These are phyloP conservation scores for Zonotrichia leucophrys DNA, from an alignment of 2,113 vertebrate species.

Conservation along the genomic window DNA sequence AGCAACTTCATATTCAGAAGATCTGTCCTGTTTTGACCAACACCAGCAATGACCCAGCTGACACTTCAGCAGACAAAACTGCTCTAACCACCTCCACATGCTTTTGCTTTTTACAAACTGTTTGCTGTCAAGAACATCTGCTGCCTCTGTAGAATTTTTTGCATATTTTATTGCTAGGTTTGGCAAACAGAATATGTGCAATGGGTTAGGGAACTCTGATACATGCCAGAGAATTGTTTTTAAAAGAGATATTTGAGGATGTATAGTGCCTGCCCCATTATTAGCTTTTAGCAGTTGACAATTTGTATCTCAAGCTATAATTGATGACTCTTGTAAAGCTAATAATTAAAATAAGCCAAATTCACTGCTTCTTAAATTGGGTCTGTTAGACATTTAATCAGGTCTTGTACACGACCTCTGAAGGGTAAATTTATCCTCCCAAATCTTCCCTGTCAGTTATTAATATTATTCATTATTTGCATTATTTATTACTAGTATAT, in stretches of 20 bases:
- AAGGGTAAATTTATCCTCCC: not conserved
- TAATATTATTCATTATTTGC: not conserved
- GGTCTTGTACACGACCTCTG: not conserved
- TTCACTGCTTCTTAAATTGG: not conserved
- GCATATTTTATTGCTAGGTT: not conserved
- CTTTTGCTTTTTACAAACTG: not conserved
- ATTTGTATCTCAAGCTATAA: not conserved
- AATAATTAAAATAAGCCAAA: not conserved
- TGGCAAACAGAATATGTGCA: not conserved
- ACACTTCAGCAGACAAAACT: not conserved
- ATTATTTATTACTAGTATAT: not conserved
- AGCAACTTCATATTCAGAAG: not conserved
- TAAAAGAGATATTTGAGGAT: not conserved
- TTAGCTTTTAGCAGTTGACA: not conserved
- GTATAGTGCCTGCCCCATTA: not conserved
- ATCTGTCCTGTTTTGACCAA: not conserved
- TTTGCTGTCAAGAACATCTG: not conserved
- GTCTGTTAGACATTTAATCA: not conserved
- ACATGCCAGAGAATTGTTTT: not conserved
- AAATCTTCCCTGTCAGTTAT: not conserved
- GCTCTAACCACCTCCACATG: not conserved
- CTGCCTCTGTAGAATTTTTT: not conserved
- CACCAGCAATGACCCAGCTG: not conserved
- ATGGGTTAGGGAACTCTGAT: not conserved
- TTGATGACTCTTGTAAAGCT: not conserved